phyloP scores from a whole-genome alignment of 2,113 vertebrate genomes.

The Cryptomyrus ogoouensis region DNA sequence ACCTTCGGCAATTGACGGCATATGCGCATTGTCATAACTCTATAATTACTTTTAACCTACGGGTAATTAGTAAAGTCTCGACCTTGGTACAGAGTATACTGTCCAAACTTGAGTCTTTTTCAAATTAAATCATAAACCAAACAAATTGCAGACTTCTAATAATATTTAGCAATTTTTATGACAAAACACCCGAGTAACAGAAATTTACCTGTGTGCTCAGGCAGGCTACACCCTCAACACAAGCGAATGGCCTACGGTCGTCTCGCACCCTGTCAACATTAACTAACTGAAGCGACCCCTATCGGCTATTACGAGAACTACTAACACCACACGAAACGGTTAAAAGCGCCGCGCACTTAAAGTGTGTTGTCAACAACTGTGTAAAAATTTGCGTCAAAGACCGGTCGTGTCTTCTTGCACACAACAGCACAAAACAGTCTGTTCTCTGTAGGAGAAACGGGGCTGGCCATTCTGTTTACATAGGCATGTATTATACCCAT shows the following conservation, averaged over 20 bases:
- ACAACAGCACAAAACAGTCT: not conserved
- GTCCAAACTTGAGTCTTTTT: not conserved
- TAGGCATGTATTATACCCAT: not conserved
- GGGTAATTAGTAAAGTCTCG: not conserved
- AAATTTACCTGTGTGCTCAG: not conserved
- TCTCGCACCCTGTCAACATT: not conserved
- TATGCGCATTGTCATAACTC: not conserved
- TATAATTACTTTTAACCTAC: not conserved
- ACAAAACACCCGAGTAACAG: not conserved
- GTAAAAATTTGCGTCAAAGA: not conserved
- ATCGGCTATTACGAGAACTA: not conserved
- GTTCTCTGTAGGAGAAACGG: not conserved
- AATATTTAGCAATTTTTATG: not conserved
- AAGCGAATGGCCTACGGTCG: not conserved
- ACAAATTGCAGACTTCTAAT: not conserved
- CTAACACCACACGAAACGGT: not conserved
- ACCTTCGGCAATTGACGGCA: not conserved
- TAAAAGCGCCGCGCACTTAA: not conserved
- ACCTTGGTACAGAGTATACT: not conserved
- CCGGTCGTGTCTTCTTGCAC: not conserved
- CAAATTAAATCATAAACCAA: not conserved
- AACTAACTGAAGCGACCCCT: not conserved
- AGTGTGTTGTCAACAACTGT: not conserved
- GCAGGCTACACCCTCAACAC: not conserved
- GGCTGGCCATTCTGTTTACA: not conserved